Percentiles rank a stretch among this genome's conserved stretches.
These are phyloP conservation scores for Nerophis ophidion DNA, from an alignment of 2,113 vertebrate genomes.

Conservation along the genomic window DNA sequence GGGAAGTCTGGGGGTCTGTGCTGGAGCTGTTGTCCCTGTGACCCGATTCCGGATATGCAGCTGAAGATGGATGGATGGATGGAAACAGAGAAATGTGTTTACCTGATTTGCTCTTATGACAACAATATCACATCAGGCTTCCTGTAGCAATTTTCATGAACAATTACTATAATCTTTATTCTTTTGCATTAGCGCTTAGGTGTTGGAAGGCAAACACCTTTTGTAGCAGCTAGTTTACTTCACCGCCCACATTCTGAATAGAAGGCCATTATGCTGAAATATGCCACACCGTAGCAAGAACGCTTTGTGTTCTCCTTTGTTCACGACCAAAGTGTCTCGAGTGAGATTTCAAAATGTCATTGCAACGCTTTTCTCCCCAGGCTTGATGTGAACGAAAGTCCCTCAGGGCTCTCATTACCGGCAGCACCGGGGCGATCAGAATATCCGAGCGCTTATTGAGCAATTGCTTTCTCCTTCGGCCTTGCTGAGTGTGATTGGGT, in stretches of 20 bases:
- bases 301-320: conserved; percentile 36
- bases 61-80: no score
- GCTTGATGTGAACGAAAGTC: conserved; percentile 60
- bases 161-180: no score
- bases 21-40: no score
- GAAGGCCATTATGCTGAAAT: conserved; percentile 39
- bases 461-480: conserved; percentile 51
- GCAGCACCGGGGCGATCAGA: conserved; percentile 59
- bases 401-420: conserved; percentile 67
- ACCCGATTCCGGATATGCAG: no score
- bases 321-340: conserved; percentile 57
- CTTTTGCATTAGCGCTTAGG: no score
- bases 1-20: no score
- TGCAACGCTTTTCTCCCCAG: conserved; percentile 50
- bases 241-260: conserved; percentile 21
- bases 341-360: conserved; percentile 66
- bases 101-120: no score
- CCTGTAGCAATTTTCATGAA: no score
- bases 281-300: conserved; percentile 26
- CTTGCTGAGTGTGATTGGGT: conserved; percentile 60
- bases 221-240: conserved; percentile 45
- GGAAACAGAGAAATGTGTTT: no score
- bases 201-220: conserved; percentile 8
- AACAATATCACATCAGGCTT: no score
- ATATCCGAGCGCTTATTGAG: conserved; percentile 61